phyloP scores from a whole-genome alignment of 2,888 invertebrate genomes.

The Cactoblastis cactorum region DNA sequence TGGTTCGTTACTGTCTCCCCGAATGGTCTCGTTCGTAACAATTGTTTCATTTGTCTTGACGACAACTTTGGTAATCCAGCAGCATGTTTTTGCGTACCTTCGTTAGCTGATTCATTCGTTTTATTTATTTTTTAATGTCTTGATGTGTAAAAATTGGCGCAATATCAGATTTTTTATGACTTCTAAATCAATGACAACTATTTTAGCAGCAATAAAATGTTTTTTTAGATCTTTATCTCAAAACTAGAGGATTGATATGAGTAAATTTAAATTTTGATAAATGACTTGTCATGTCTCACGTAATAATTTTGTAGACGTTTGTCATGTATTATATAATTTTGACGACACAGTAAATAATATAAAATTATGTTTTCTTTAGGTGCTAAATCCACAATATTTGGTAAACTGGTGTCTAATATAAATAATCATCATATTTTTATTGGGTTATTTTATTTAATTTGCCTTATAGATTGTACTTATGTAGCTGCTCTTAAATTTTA shows the following conservation, averaged over 20 bases:
- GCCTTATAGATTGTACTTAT: too few relatives aligned
- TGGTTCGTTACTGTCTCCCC: constrained; percentile 41
- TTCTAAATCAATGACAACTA: constrained; percentile 40
- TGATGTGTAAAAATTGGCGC: constrained; percentile 42
- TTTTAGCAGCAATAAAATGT: constrained; percentile 30
- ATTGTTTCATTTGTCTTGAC: constrained; percentile 28
- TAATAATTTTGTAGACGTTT: not conserved
- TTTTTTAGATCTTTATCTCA: constrained; percentile 22
- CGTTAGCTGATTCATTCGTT: not conserved
- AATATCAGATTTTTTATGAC: constrained; percentile 46
- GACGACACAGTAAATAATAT: not conserved
- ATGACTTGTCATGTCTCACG: not conserved
- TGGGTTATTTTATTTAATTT: too few relatives aligned
- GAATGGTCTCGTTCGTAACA: constrained; percentile 35
- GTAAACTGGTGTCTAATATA: not conserved
- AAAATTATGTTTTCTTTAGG: not conserved
- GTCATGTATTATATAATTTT: not conserved
- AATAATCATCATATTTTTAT: too few relatives aligned
- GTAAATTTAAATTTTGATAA: constrained; percentile 1
- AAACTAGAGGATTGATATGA: not conserved
- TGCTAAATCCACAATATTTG: not conserved
- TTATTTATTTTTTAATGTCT: constrained; percentile 6
- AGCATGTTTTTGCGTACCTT: constrained; percentile 21
- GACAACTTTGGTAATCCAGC: constrained; percentile 24
- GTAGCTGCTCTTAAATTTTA: too few relatives aligned